Percentiles rank a stretch among this genome's conserved stretches.
Conservation (phyloP, 2,113 vertebrate genomes). For the Recurvirostra avosetta region DNA sequence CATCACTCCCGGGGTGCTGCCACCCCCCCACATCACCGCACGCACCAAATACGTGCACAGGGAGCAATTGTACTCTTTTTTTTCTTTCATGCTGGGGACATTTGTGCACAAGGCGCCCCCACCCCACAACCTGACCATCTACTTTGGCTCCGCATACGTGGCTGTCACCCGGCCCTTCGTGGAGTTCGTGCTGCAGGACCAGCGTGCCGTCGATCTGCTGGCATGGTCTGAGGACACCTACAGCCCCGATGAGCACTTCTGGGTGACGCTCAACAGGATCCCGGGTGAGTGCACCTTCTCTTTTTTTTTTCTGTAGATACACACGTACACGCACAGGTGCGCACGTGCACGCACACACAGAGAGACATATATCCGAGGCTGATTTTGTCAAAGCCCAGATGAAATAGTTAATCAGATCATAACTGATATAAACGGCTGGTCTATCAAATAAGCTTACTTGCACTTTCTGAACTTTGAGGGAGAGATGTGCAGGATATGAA, state of each 20-base stretch:
- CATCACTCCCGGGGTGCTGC: slow-evolving; percentile 56
- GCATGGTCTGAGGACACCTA: slow-evolving; percentile 65
- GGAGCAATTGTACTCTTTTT: slow-evolving; percentile 25
- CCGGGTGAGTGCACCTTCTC: slow-evolving; percentile 35
- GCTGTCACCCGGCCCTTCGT: slow-evolving; percentile 39
- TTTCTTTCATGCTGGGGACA: slow-evolving; percentile 43
- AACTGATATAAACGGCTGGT: background rate
- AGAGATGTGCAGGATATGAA: background rate
- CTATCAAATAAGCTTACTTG: background rate
- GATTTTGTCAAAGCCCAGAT: background rate
- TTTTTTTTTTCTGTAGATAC: background rate
- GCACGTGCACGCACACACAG: accelerated
- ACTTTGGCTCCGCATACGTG: slow-evolving; percentile 56
- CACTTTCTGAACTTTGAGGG: background rate
- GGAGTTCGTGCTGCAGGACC: slow-evolving; percentile 35
- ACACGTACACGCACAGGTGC: too few species aligned
- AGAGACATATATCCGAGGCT: background rate
- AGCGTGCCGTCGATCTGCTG: slow-evolving; percentile 40
- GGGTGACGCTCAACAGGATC: slow-evolving; percentile 69
- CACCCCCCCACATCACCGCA: background rate
- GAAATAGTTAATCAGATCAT: background rate
- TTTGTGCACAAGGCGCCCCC: background rate
- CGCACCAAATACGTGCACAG: slow-evolving; percentile 47
- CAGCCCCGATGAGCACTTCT: slow-evolving; percentile 73
- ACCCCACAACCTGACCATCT: slow-evolving; percentile 50